Conservation (phyloP, 2,797 vertebrate species). For the Zenarchopterus dispar region DNA sequence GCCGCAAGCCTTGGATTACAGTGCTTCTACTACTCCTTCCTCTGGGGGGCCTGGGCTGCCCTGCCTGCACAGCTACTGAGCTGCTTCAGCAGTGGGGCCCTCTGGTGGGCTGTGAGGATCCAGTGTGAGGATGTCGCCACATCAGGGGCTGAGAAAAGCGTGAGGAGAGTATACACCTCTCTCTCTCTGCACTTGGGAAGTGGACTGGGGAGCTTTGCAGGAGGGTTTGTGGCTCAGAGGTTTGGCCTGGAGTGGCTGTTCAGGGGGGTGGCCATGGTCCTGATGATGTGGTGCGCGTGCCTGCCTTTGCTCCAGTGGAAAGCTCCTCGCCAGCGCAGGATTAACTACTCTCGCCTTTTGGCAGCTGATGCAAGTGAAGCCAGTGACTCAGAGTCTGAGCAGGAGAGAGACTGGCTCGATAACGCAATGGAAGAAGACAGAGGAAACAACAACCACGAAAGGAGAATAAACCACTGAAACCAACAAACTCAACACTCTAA, state of each 20-base stretch:
- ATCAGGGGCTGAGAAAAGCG: constrained; percentile 79
- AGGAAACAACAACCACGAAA: constrained; percentile 61
- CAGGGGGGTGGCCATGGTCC: constrained; percentile 62
- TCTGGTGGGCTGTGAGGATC: constrained; percentile 84
- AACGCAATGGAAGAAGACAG: constrained; percentile 86
- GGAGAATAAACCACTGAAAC: constrained; percentile 29
- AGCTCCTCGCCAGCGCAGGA: constrained; percentile 83
- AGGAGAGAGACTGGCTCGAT: constrained; percentile 90
- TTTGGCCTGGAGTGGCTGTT: constrained; percentile 81
- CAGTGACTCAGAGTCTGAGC: constrained; percentile 88
- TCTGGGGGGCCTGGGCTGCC: constrained; percentile 85
- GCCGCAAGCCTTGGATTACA: constrained; percentile 77
- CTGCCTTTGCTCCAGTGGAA: constrained; percentile 82
- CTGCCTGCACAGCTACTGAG: constrained; percentile 84
- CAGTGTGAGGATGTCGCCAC: constrained; percentile 81
- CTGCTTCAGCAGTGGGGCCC: constrained; percentile 79
- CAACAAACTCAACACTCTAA: neutral
- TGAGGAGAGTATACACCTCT: constrained; percentile 75
- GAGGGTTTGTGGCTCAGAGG: constrained; percentile 79
- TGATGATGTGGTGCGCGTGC: constrained; percentile 81
- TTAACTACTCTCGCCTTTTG: constrained; percentile 90
- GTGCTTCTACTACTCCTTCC: constrained; percentile 88
- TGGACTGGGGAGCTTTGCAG: constrained; percentile 83
- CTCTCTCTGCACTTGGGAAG: constrained; percentile 78
- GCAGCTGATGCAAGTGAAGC: constrained; percentile 83